These are phyloP conservation scores for Falco biarmicus DNA, from an alignment of 2,797 vertebrate species.

Conservation along the genomic window DNA sequence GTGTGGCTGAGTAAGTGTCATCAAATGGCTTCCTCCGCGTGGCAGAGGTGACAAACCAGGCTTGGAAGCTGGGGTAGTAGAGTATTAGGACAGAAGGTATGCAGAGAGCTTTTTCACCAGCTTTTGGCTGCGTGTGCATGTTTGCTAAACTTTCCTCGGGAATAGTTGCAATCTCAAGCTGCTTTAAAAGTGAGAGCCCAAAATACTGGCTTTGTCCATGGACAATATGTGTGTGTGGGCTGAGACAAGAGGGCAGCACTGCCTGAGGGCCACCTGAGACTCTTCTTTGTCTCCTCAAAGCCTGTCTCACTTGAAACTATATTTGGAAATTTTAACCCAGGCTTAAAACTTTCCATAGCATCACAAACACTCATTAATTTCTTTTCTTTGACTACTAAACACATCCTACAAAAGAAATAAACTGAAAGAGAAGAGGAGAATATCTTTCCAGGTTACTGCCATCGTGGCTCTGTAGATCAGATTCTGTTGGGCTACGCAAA, in stretches of 20 bases:
- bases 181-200: not conserved
- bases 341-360: not conserved
- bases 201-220: not conserved
- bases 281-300: not conserved
- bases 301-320: not conserved
- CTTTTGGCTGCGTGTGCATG: fast-evolving
- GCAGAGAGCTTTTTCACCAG: not conserved
- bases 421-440: not conserved
- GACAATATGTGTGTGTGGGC: fast-evolving
- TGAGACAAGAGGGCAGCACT: fast-evolving
- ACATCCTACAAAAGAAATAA: not conserved
- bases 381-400: not conserved
- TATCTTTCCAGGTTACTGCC: not conserved
- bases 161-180: not conserved
- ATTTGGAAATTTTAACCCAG: not conserved
- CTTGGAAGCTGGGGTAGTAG: not conserved
- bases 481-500: not conserved
- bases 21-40: not conserved
- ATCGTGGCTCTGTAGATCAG: fast-evolving
- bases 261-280: not conserved
- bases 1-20: not conserved
- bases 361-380: not conserved
- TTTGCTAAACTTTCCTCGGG: not conserved
- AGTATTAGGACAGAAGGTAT: not conserved
- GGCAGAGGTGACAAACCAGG: not conserved